Conservation (phyloP, 1,140 invertebrate genomes). For the Megalopta genalis region DNA sequence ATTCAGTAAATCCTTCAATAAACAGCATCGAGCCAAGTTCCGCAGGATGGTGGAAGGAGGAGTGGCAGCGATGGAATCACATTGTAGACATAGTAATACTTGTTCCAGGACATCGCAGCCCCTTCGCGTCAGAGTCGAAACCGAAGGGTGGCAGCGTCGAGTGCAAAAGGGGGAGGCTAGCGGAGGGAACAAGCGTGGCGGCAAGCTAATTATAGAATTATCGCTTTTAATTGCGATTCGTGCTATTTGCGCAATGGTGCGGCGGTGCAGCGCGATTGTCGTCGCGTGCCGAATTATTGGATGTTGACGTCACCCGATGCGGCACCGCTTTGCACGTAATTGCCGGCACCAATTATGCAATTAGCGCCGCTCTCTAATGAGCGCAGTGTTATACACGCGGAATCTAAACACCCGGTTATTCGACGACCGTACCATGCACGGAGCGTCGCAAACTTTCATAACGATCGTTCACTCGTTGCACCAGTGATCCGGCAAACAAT, state of each 20-base stretch:
- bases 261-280: conserved; percentile 60
- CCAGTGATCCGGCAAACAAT: too few species aligned
- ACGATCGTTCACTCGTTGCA: neutral
- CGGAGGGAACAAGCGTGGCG: neutral
- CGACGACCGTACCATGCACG: conserved; percentile 11
- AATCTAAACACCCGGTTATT: conserved; percentile 58
- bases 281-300: conserved; percentile 76
- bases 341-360: conserved; percentile 71
- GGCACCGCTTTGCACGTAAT: conserved; percentile 62
- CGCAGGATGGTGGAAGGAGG: neutral
- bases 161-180: neutral
- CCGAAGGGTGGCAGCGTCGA: neutral
- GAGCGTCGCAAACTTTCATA: neutral
- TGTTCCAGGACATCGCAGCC: neutral
- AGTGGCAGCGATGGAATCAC: neutral
- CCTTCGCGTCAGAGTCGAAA: conserved; percentile 1
- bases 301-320: conserved; percentile 70
- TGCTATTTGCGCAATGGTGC: conserved; percentile 65
- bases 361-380: conserved; percentile 66
- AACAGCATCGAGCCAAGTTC: neutral
- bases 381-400: conserved; percentile 58
- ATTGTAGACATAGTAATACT: neutral
- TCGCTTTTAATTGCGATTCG: conserved; percentile 72
- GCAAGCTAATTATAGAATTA: conserved; percentile 68
- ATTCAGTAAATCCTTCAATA: neutral